Evolutionary conservation across 53 echinoderm and acorn worm species (phyloP), one percentile per base, ranked within the genome.

Genomic region (Echinometra lucunter): DNA sequence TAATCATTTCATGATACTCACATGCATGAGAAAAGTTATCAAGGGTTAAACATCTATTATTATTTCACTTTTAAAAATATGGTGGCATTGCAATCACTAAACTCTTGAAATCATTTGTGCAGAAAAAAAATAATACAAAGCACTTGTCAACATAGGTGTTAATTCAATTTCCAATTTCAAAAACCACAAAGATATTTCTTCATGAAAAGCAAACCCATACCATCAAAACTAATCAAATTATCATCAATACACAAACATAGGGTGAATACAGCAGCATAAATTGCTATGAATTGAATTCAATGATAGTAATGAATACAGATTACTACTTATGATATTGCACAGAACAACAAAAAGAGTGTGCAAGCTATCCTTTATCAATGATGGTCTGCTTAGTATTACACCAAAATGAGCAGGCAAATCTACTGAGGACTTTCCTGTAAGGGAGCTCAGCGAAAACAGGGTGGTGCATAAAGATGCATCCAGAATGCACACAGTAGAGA

Each of bases 181-280:
- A 72, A 13, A 34, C 42, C 19, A 42, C 13, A 42, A 40, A 23
- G 38, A 1, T 2, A 34, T 78, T 63, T 42, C 23, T 38, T 38
- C 17, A 42, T 78, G 23, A 78, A 25, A 78, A 40, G 19, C 78
- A 78, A 40, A 21, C 35, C 38, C 4, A 69, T 30, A 38, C 21
- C 40, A 78, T 42, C 72, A 15, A 38, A 85, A 53, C 49, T 28
- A 85, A 85, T 85, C 85, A 85, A 27, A 85, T 85, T 85, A 85
- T 19, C 21, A 18, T 40, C 81, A 81, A 17, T 8, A 25, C 28
- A 10, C 44, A 19, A 1, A 4, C 11, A 9, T 56, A 18, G 1
- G 16, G 16, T 23, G 63, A 18, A 53, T 53, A 63, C 16, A 16
- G 21, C 4, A 63, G 23, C 8, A 7, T 63, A 63, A 0, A 4